These are phyloP conservation scores for Seriola aureovittata DNA, from an alignment of 2,113 vertebrate species.

Conservation along the genomic window DNA sequence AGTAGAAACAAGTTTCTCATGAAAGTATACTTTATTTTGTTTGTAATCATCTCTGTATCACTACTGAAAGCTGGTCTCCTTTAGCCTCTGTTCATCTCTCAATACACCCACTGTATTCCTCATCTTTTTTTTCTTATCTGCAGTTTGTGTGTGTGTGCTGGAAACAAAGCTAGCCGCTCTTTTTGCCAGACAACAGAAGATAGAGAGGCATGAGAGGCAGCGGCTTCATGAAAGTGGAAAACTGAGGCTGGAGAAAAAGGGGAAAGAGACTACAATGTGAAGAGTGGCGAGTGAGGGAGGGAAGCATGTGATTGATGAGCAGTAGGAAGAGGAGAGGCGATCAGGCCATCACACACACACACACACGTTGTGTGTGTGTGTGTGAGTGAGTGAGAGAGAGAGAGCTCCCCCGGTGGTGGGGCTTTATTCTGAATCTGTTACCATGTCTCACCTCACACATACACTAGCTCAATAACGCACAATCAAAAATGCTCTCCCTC, in stretches of 20 bases:
- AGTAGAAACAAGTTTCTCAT: background rate
- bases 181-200: slow-evolving; percentile 15
- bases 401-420: background rate
- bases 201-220: background rate
- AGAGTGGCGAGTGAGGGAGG: background rate
- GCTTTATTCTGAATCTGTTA: slow-evolving; percentile 1
- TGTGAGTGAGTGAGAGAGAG: background rate
- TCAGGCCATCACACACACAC: background rate
- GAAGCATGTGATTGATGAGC: slow-evolving; percentile 28
- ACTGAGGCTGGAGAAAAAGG: background rate
- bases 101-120: background rate
- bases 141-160: background rate
- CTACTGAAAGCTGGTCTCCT: background rate
- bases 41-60: background rate
- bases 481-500: slow-evolving; percentile 2
- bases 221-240: background rate
- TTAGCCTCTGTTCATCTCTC: background rate
- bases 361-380: background rate
- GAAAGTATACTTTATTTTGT: background rate
- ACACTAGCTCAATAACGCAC: background rate
- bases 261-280: background rate
- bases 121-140: background rate
- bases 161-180: background rate
- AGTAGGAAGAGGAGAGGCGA: background rate
- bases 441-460: background rate